Evolutionary conservation across 2,113 vertebrate genomes (phyloP).

Genomic region (Pantherophis guttatus): DNA sequence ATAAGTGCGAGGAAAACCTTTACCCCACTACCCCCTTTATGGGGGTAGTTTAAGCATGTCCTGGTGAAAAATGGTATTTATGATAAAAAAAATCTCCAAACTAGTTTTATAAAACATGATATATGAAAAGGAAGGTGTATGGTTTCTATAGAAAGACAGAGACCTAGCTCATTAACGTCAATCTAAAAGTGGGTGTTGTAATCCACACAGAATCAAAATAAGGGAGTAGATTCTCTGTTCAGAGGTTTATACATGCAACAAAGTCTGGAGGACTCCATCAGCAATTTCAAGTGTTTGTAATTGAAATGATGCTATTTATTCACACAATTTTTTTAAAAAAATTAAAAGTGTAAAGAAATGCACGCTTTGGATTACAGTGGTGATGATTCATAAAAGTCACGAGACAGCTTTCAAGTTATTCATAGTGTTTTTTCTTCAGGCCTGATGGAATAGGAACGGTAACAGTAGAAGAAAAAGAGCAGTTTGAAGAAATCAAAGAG

Average conservation of each 20-base stretch:
- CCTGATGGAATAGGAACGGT: conserved; percentile 97
- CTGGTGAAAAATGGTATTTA: not conserved
- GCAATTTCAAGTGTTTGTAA: not conserved
- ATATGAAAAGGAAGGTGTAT: not conserved
- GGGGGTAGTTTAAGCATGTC: not conserved
- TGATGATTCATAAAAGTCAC: conserved; percentile 42
- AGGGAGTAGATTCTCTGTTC: not conserved
- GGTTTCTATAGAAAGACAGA: not conserved
- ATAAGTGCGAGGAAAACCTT: no score
- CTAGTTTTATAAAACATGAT: not conserved
- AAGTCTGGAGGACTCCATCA: not conserved
- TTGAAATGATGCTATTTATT: not conserved
- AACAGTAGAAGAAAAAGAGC: conserved; percentile 93
- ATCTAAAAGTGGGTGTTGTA: not conserved
- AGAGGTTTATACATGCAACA: not conserved
- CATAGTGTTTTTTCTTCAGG: conserved; percentile 72
- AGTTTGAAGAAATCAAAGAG: conserved; percentile 97
- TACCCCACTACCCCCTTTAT: no score
- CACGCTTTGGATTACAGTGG: conserved; percentile 30
- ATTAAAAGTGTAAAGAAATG: not conserved
- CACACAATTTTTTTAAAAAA: not conserved
- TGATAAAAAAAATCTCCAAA: not conserved
- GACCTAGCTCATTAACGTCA: not conserved
- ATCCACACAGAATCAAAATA: not conserved
- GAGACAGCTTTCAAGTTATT: conserved; percentile 55